Base-by-base conservation (phyloP, 2,797 vertebrate genomes). In the Cossypha dichroa region DNA sequence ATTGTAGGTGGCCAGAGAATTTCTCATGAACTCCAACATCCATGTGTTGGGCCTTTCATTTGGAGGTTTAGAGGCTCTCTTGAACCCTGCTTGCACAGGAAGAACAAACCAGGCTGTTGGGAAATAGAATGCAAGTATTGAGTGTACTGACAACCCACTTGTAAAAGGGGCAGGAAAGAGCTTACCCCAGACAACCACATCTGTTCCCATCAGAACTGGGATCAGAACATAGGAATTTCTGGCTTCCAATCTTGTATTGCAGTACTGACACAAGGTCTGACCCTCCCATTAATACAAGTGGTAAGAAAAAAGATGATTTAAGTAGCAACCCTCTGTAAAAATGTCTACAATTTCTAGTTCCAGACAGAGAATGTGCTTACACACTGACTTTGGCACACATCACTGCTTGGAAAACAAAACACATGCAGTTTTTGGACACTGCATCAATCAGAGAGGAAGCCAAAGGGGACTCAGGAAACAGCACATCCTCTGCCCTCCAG, bases 321-420 rank as follows among this genome's bases (percentile, higher is more conserved):
- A 93, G 90, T 29, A 94, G 62, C 48, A 86, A 48, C 16, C 20
- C 75, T 72, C 48, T 0, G 7, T 73, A 91, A 93, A 94, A 96
- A 93, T 63, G 92, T 92, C 83, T 93, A 62, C 56, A 85, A 66
- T 88, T 63, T 46, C 48, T 69, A 75, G 76, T 79, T 94, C 90
- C 92, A 97, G 96, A 97, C 95, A 94, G 94, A 91, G 85, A 94
- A 96, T 88, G 91, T 94, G 96, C 94, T 95, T 95, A 93, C 93
- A 96, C 66, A 62, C 73, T 90, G 91, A 73, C 66, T 96, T 43
- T 95, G 88, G 90, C 90, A 90, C 41, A 90, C 58, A 92, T 3
- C 63, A 43, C 60, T 49, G 56, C 89, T 25, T 78, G 55, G 73
- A 91, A 96, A 83, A 95, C 82, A 93, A 85, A 78, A 95, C 85